Evolutionary conservation across 1,140 invertebrate genomes (phyloP).

Genomic region (Procambarus clarkii): DNA sequence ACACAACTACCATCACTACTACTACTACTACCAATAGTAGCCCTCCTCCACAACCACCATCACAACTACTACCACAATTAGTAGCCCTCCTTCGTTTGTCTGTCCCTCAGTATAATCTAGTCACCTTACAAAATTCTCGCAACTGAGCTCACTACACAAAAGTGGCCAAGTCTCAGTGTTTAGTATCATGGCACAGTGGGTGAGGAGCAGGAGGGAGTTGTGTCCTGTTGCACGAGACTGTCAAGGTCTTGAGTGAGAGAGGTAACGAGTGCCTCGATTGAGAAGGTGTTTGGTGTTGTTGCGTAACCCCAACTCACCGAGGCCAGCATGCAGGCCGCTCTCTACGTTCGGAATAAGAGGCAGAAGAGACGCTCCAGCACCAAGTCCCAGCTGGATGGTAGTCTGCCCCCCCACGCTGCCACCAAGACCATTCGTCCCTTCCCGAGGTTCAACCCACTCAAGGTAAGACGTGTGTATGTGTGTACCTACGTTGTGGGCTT

Average conservation of each 20-base stretch:
- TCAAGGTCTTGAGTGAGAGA: background rate
- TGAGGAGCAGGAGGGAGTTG: background rate
- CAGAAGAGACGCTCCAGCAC: slow-evolving; percentile 4
- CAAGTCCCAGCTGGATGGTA: background rate
- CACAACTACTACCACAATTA: background rate
- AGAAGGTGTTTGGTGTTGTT: slow-evolving; percentile 39
- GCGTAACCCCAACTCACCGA: background rate
- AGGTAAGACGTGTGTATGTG: slow-evolving; percentile 39
- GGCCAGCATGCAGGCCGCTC: slow-evolving; percentile 64
- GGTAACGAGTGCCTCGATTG: too few relatives aligned
- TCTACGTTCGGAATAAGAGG: slow-evolving; percentile 50
- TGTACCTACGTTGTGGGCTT: too few relatives aligned
- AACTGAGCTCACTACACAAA: background rate
- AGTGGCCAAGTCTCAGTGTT: background rate
- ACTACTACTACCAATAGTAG: background rate
- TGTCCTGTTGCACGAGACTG: background rate
- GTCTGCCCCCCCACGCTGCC: slow-evolving; percentile 44
- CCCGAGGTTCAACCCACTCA: slow-evolving; percentile 50
- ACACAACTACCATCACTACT: background rate
- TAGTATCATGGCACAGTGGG: background rate
- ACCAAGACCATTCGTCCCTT: slow-evolving; percentile 49
- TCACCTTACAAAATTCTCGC: background rate
- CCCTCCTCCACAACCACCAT: background rate
- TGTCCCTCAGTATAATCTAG: too few relatives aligned
- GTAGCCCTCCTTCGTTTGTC: too few relatives aligned